Percentiles rank a stretch among this genome's conserved stretches.
phyloP scores from a whole-genome alignment of 2,888 invertebrate species.

The Drosophila meridiana region DNA sequence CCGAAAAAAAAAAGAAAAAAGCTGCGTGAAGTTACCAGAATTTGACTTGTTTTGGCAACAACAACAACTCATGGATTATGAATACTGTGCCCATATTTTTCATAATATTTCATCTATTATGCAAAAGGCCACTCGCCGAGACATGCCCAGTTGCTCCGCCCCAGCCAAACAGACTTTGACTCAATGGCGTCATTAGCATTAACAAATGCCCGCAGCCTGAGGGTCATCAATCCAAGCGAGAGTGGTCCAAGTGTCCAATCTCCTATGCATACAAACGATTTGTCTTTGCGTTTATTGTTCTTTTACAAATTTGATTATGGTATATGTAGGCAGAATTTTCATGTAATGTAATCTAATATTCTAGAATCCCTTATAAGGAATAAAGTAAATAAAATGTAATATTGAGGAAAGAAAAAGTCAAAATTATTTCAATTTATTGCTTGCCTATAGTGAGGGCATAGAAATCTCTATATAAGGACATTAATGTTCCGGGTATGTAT shows the following conservation, averaged over 20 bases:
- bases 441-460: no score
- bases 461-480: no score
- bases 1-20: background rate
- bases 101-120: conserved; percentile 59
- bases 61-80: conserved; percentile 41
- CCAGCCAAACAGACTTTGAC: conserved; percentile 52
- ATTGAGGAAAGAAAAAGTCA: background rate
- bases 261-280: conserved; percentile 9
- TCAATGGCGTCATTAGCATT: conserved; percentile 71
- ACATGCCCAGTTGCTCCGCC: conserved; percentile 9
- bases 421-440: no score
- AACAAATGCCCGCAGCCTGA: conserved; percentile 35
- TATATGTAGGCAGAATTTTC: background rate
- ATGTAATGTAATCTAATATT: background rate
- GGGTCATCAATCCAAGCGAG: conserved; percentile 5
- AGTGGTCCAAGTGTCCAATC: background rate
- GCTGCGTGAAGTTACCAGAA: conserved; percentile 22
- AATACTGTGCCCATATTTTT: conserved; percentile 36
- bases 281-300: background rate
- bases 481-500: no score
- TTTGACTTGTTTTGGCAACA: conserved; percentile 35
- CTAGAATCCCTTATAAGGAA: background rate
- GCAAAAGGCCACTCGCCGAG: conserved; percentile 37
- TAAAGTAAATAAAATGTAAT: background rate
- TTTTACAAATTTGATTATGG: conserved; percentile 10